Evolutionary conservation across 2,797 vertebrate species (phyloP).

Genomic region (Sebastes vulpes): DNA sequence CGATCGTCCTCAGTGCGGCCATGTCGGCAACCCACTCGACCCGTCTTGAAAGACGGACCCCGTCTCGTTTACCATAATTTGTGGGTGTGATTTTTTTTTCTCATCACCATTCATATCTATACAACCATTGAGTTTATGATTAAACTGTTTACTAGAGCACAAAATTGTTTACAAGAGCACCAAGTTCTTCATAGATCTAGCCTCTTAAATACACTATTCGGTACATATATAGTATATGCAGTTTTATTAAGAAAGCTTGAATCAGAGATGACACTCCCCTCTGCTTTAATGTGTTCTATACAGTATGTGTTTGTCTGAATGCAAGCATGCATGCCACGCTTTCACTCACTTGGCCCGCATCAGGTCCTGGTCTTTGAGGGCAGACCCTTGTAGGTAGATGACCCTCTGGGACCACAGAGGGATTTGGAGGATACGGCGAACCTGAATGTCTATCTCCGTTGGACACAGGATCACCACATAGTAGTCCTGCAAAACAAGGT

Average conservation of each 20-base stretch:
- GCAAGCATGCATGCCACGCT: not conserved
- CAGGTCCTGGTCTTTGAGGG: conserved; percentile 90
- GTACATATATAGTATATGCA: not conserved
- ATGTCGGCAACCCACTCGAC: too few species aligned
- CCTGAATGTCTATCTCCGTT: conserved; percentile 89
- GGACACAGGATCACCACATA: conserved; percentile 92
- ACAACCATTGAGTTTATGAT: too few species aligned
- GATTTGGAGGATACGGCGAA: conserved; percentile 89
- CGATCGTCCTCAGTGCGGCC: too few species aligned
- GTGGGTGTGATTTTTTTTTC: too few species aligned
- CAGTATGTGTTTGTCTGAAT: not conserved
- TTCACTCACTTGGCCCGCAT: conserved; percentile 90
- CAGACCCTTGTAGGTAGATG: conserved; percentile 90
- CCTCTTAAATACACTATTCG: not conserved
- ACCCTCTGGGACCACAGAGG: conserved; percentile 91
- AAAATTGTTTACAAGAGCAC: too few species aligned
- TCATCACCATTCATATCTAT: too few species aligned
- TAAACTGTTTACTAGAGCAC: too few species aligned
- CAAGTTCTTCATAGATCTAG: too few species aligned
- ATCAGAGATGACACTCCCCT: not conserved
- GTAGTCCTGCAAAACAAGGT: conserved; percentile 82
- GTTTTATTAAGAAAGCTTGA: not conserved
- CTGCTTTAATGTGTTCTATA: not conserved
- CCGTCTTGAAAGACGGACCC: too few species aligned
- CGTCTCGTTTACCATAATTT: too few species aligned